Evolutionary conservation across 2,888 invertebrate genomes (phyloP), one percentile per base, ranked within the genome.

Genomic region (Dermolepida albohirtum): DNA sequence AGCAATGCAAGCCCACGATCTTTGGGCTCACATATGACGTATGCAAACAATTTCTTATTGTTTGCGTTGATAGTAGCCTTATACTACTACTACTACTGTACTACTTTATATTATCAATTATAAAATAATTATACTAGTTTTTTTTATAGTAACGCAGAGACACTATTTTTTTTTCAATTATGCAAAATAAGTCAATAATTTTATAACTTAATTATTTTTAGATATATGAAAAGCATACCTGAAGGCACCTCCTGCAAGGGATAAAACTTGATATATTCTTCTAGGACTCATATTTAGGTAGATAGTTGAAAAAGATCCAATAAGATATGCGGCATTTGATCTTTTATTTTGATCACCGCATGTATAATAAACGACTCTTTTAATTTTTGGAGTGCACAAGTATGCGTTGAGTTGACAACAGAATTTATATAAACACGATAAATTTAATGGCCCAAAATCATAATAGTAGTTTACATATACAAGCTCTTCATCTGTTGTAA

Each of bases 371-470:
- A 95, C 89, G 69, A 96, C 89, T 76, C 86, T 86, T 82, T 92
- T 92, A 77, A 89, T 89, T 72, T 90, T 85, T 49, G 89, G 86
- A 73, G 87, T 86, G 59, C 82, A 82, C 52, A 95, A 81, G 82
- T 92, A 93, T 70, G 89, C 89, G 78, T 91, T 91, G 67, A 95
- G 81, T 80, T 91, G 89, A 77, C 87, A 87, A 82, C 94, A 95
- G 82, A 94, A 95, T 78, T 91, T 89, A 82, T 92, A 95, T 39
- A 96, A 84, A 86, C 93, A 92, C 1, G 93, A 92, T 74, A 96
- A 85, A 84, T 95, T 96, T 74, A 95, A 84, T 0, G 96, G 96
- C 2, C 96, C 96, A 84, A 96, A 96, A 82, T 96, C 96, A 22
- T 90, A 88, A 83, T 94, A 95, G 83, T 92, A 94, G 81, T 93